phyloP scores from a whole-genome alignment of 2,797 vertebrate species.

The Sebastes kiyomatsui region DNA sequence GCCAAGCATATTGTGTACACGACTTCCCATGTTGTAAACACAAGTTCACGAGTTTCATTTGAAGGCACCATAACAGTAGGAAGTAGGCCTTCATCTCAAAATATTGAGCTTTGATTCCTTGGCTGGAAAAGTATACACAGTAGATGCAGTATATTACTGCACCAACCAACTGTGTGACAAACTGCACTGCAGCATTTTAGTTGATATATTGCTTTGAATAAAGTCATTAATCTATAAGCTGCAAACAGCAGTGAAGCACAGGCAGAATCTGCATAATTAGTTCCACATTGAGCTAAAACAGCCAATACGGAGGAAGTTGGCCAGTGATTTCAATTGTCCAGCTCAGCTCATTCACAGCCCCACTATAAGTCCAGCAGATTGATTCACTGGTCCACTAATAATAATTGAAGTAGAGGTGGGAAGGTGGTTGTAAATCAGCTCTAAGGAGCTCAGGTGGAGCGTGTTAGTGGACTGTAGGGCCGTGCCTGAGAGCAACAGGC shows the following conservation, averaged over 20 bases:
- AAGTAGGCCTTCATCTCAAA: background rate
- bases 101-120: background rate
- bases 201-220: constrained; percentile 8
- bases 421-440: constrained; percentile 30
- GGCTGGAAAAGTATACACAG: background rate
- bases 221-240: constrained; percentile 21
- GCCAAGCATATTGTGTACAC: too few relatives aligned
- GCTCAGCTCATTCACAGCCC: constrained; percentile 32
- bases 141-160: background rate
- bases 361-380: background rate
- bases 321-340: constrained; percentile 21
- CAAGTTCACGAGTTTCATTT: too few relatives aligned
- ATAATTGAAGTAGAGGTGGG: constrained; percentile 10
- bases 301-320: background rate
- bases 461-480: background rate
- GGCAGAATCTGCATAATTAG: constrained; percentile 18
- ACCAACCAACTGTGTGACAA: background rate
- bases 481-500: background rate
- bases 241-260: constrained; percentile 16
- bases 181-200: constrained; percentile 18
- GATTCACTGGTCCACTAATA: constrained; percentile 43
- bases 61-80: background rate
- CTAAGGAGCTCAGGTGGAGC: background rate
- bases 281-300: constrained; percentile 20
- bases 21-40: too few relatives aligned